phyloP scores from a whole-genome alignment of 1,140 invertebrate species.

The Psilanteris sp. region DNA sequence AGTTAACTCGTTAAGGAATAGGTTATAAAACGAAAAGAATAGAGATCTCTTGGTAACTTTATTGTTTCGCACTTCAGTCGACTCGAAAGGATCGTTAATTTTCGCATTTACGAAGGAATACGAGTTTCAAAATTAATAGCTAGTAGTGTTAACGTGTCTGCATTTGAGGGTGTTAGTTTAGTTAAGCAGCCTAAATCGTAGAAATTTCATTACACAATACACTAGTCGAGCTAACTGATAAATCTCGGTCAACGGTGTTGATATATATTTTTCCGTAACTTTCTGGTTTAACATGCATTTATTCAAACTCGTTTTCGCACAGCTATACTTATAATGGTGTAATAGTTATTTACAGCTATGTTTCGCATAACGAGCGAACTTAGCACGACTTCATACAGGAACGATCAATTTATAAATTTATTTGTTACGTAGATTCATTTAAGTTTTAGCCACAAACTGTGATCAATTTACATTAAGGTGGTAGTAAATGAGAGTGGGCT shows the following conservation, averaged over 20 bases:
- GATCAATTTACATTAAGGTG: conserved; percentile 35
- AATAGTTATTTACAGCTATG: no score
- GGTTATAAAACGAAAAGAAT: conserved; percentile 38
- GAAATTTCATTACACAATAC: conserved; percentile 55
- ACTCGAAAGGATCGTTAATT: conserved; percentile 51
- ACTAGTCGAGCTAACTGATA: no score
- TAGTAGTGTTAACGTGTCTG: conserved; percentile 13
- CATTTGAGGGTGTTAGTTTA: conserved; percentile 51
- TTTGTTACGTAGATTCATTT: conserved; percentile 11
- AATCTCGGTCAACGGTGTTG: no score
- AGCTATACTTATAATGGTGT: no score
- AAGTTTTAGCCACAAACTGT: conserved; percentile 5
- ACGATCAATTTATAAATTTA: no score
- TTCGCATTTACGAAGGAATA: conserved; percentile 44
- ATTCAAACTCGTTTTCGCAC: no score
- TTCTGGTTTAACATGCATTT: no score
- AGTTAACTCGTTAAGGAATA: conserved; percentile 16
- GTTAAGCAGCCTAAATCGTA: conserved; percentile 45
- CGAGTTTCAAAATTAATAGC: conserved; percentile 18
- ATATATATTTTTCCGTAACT: no score
- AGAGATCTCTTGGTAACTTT: conserved; percentile 22
- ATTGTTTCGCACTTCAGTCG: conserved; percentile 43
- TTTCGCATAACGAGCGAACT: no score
- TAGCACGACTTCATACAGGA: no score
- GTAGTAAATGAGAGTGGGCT: conserved; percentile 10